phyloP scores from a whole-genome alignment of 92 coral and sea anemone species.

The Phenganax stokvisi region DNA sequence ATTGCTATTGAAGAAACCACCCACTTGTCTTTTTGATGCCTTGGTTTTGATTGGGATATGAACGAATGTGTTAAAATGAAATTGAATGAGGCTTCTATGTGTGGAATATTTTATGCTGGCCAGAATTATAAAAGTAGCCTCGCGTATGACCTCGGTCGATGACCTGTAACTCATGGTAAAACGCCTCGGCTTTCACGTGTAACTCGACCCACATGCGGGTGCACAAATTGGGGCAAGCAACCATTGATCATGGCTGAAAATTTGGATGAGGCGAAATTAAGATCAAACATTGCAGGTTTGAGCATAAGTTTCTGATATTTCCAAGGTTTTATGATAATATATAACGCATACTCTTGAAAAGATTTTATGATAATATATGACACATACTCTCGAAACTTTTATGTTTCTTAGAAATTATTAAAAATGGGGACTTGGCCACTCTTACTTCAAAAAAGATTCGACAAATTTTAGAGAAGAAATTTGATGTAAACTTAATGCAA shows the following conservation, averaged over 20 bases:
- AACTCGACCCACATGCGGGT: not conserved
- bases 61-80: not conserved
- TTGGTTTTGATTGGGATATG: not conserved
- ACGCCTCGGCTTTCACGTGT: not conserved
- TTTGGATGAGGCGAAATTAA: constrained; percentile 17
- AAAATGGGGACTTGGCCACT: constrained; percentile 63
- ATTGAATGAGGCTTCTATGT: too few relatives aligned
- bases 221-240: not conserved
- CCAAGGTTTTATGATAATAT: not conserved
- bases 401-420: constrained; percentile 60
- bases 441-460: constrained; percentile 85
- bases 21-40: not conserved
- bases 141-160: too few relatives aligned
- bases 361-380: not conserved
- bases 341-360: not conserved
- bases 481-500: constrained; percentile 52
- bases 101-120: too few relatives aligned
- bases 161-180: too few relatives aligned
- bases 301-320: not conserved
- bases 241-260: constrained; percentile 26
- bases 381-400: not conserved
- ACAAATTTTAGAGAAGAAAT: constrained; percentile 60
- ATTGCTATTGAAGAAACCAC: not conserved
- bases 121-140: too few relatives aligned
- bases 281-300: constrained; percentile 32